These are phyloP conservation scores for Lasioglossum malachurum DNA, from an alignment of 2,888 invertebrate species.

Conservation along the genomic window DNA sequence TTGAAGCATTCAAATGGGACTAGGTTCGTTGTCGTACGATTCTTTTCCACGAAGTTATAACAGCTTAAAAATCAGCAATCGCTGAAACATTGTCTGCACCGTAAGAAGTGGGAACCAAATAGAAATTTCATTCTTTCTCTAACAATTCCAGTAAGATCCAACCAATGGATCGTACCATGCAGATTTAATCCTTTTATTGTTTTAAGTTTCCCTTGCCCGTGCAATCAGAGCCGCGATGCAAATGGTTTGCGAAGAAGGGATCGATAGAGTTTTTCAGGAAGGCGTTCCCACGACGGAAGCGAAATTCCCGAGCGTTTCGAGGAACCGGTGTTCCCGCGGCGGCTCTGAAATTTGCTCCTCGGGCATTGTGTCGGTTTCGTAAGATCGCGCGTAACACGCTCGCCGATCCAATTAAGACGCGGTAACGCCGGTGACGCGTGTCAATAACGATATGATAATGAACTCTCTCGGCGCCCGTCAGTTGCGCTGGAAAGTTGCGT, in stretches of 20 bases:
- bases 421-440: conserved; percentile 26
- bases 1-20: too few relatives aligned
- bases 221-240: too few relatives aligned
- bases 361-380: conserved; percentile 19
- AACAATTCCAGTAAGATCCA: too few relatives aligned
- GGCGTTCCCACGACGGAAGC: not conserved
- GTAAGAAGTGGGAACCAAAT: too few relatives aligned
- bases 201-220: not conserved
- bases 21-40: too few relatives aligned
- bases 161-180: not conserved
- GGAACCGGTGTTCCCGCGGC: conserved; percentile 2
- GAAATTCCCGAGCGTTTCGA: not conserved
- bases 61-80: too few relatives aligned
- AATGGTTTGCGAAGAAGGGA: not conserved
- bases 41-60: too few relatives aligned
- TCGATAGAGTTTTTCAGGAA: not conserved
- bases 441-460: conserved; percentile 48
- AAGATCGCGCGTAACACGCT: conserved; percentile 25
- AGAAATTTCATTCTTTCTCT: too few relatives aligned
- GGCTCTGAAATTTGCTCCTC: conserved; percentile 4
- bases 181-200: not conserved
- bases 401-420: conserved; percentile 29
- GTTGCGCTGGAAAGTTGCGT: conserved; percentile 32
- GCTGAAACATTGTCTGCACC: too few relatives aligned
- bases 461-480: conserved; percentile 27